Evolutionary conservation across 2,797 vertebrate species (phyloP).

Genomic region (Triplophysa yarkandensis): DNA sequence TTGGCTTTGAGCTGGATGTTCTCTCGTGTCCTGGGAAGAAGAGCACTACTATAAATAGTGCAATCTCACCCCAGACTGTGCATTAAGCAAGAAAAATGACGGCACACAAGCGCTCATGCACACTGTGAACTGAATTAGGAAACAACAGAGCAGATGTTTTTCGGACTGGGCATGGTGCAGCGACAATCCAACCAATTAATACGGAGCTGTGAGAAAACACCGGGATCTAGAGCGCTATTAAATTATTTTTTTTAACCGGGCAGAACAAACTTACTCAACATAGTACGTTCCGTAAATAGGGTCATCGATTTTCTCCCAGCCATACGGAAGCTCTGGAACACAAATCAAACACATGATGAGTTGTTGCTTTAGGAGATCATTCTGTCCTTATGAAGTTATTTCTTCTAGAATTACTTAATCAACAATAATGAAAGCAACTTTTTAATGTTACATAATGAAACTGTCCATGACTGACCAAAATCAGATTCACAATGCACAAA

Average conservation of each 20-base stretch:
- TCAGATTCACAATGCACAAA: too few species aligned
- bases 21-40: conserved; percentile 36
- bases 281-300: conserved; percentile 99
- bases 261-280: conserved; percentile 92
- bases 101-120: conserved; percentile 23
- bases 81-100: conserved; percentile 47
- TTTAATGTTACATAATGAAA: too few species aligned
- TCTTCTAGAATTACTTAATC: too few species aligned
- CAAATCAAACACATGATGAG: conserved; percentile 45
- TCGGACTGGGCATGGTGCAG: conserved; percentile 41
- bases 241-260: conserved; percentile 71
- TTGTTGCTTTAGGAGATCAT: not conserved
- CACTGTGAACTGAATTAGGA: conserved; percentile 27
- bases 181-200: conserved; percentile 65
- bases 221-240: conserved; percentile 59
- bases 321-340: conserved; percentile 98
- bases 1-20: conserved; percentile 42
- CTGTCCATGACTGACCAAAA: too few species aligned
- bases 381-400: not conserved
- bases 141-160: conserved; percentile 48
- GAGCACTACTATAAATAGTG: conserved; percentile 49
- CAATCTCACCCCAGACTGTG: conserved; percentile 41
- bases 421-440: too few species aligned
- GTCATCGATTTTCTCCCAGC: conserved; percentile 99
- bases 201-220: conserved; percentile 51